Evolutionary conservation across 2,888 invertebrate genomes (phyloP).

Genomic region (Cosmia pyralina): DNA sequence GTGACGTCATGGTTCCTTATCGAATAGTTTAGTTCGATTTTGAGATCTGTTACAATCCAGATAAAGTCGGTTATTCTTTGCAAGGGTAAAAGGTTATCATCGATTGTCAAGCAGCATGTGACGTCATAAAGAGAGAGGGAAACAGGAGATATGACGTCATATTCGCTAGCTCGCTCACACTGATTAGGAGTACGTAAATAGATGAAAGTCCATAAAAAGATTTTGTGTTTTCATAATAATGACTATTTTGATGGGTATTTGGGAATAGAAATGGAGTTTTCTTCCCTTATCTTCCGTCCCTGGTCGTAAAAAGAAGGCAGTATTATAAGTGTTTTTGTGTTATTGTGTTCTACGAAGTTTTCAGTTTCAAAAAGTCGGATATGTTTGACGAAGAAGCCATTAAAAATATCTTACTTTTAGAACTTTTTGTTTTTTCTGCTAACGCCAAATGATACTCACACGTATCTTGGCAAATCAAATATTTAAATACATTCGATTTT

Average conservation of each 20-base stretch:
- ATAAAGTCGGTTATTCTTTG: slow-evolving; percentile 33
- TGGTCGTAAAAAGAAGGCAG: slow-evolving; percentile 31
- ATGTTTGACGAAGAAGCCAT: background rate
- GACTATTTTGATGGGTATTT: slow-evolving; percentile 45
- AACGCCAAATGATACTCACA: background rate
- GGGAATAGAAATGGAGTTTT: slow-evolving; percentile 21
- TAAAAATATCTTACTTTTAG: background rate
- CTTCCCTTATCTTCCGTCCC: slow-evolving; percentile 5
- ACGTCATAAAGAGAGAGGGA: slow-evolving; percentile 70
- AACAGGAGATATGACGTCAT: slow-evolving; percentile 72
- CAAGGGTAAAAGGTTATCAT: slow-evolving; percentile 41
- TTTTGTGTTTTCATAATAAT: slow-evolving; percentile 42
- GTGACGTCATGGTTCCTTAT: slow-evolving; percentile 58
- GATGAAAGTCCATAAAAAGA: slow-evolving; percentile 49
- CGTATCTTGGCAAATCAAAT: background rate
- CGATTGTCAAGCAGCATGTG: slow-evolving; percentile 57
- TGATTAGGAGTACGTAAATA: slow-evolving; percentile 53
- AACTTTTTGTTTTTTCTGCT: background rate
- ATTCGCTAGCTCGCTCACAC: slow-evolving; percentile 58
- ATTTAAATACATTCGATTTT: no score
- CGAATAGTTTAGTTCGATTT: slow-evolving; percentile 10
- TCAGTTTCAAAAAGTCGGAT: background rate
- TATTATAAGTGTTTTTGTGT: slow-evolving; percentile 10
- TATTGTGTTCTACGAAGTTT: background rate
- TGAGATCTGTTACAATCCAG: background rate